phyloP scores from a whole-genome alignment of 2,888 invertebrate species.

The Dastarcus helophoroides region DNA sequence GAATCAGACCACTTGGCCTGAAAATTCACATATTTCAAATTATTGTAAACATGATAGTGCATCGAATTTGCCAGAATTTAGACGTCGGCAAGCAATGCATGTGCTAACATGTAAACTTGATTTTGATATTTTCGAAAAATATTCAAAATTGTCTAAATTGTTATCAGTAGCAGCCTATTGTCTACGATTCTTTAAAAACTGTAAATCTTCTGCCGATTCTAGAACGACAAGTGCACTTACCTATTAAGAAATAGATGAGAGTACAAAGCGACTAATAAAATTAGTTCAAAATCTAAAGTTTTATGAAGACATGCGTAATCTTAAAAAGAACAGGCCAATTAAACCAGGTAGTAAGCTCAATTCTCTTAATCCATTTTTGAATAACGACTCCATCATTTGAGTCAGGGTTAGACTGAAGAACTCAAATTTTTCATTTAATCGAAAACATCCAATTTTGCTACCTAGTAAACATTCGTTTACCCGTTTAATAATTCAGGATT shows the following conservation, averaged over 20 bases:
- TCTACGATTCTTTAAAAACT: constrained; percentile 4
- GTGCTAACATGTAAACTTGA: too few species aligned
- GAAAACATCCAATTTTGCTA: constrained; percentile 2
- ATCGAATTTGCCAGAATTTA: too few species aligned
- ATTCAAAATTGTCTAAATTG: constrained; percentile 1
- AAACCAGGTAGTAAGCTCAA: background rate
- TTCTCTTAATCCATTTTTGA: constrained; percentile 3
- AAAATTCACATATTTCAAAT: background rate
- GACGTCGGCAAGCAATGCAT: too few species aligned
- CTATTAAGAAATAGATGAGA: background rate
- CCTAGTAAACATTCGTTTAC: constrained; percentile 2
- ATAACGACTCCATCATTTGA: background rate
- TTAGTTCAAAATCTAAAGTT: constrained; percentile 2
- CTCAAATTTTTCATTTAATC: background rate
- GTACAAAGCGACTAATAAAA: constrained; percentile 3
- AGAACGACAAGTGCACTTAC: constrained; percentile 3
- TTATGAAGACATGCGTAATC: background rate
- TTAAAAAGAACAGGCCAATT: constrained; percentile 1
- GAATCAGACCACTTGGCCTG: background rate
- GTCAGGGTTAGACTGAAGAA: constrained; percentile 1
- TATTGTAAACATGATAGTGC: too few species aligned
- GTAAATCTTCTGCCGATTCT: too few species aligned
- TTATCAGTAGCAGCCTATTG: constrained; percentile 3
- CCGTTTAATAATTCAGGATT: background rate
- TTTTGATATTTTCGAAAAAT: constrained; percentile 4